A percentile compares a stretch with the other conserved stretches of the same genome.
These are phyloP conservation scores for Sus scrofa DNA, from an alignment of 2,113 vertebrate genomes.

Conservation along the genomic window DNA sequence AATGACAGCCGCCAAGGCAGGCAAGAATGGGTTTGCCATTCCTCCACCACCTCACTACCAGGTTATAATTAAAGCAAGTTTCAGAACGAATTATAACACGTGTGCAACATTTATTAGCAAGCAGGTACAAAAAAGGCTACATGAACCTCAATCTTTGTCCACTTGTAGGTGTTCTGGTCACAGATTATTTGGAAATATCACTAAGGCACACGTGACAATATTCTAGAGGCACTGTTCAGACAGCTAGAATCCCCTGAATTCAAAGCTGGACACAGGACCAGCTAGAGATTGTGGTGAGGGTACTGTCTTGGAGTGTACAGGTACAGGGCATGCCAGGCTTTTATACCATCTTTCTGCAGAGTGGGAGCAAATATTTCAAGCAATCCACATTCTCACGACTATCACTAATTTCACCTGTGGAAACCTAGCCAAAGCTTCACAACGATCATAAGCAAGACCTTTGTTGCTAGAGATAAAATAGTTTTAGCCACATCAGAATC, in stretches of 20 bases:
- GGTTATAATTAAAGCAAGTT: not conserved
- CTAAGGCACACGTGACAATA: not conserved
- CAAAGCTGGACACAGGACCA: not conserved
- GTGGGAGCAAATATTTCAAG: not conserved
- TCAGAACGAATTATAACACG: not conserved
- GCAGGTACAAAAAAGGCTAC: not conserved
- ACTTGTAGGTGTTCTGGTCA: not conserved
- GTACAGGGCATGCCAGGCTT: not conserved
- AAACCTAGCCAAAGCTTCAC: not conserved
- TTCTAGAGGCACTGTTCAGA: not conserved
- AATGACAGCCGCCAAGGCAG: not conserved
- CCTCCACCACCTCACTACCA: not conserved
- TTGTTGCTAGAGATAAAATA: not conserved
- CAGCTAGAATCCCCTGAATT: not conserved
- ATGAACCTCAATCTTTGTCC: not conserved
- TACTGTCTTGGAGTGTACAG: not conserved
- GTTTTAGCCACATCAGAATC: not conserved
- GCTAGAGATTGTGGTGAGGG: not conserved
- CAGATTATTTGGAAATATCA: not conserved
- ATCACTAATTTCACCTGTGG: not conserved
- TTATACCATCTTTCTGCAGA: not conserved
- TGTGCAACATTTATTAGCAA: not conserved
- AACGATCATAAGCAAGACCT: not conserved
- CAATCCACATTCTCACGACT: not conserved
- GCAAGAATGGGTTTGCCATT: not conserved